Percentiles rank a stretch among this genome's conserved stretches.
These are phyloP conservation scores for Bedellia somnulentella DNA, from an alignment of 2,888 invertebrate species.

Conservation along the genomic window DNA sequence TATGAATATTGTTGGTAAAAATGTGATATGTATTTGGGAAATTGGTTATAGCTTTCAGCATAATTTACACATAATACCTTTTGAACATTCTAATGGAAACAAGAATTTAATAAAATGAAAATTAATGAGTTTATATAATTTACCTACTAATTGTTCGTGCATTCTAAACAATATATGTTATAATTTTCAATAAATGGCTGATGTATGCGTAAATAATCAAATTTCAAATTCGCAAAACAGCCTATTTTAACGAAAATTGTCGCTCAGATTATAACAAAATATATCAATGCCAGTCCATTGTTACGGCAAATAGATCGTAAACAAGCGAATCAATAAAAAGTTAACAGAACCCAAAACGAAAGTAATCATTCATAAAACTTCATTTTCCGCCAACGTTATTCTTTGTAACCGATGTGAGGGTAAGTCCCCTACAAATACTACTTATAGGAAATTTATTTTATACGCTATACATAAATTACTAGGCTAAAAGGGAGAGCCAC, in stretches of 20 bases:
- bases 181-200: not conserved
- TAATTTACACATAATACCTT: too few relatives aligned
- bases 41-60: too few relatives aligned
- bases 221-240: not conserved
- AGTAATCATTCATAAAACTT: constrained; percentile 19
- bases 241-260: not conserved
- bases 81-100: too few relatives aligned
- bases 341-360: not conserved
- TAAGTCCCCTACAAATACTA: constrained; percentile 32
- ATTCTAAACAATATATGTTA: not conserved
- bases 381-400: constrained; percentile 3
- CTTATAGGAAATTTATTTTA: constrained; percentile 43
- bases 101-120: too few relatives aligned
- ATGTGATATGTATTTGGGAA: too few relatives aligned
- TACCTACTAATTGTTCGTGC: too few relatives aligned
- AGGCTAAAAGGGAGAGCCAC: constrained; percentile 13
- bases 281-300: not conserved
- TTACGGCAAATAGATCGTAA: not conserved
- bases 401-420: constrained; percentile 2
- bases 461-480: constrained; percentile 36
- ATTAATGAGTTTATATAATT: too few relatives aligned
- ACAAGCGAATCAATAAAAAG: not conserved
- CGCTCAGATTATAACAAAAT: not conserved
- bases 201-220: not conserved
- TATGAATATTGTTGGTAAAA: too few relatives aligned